Conservation (phyloP, 2,888 invertebrate genomes). For the Euplexia lucipara region DNA sequence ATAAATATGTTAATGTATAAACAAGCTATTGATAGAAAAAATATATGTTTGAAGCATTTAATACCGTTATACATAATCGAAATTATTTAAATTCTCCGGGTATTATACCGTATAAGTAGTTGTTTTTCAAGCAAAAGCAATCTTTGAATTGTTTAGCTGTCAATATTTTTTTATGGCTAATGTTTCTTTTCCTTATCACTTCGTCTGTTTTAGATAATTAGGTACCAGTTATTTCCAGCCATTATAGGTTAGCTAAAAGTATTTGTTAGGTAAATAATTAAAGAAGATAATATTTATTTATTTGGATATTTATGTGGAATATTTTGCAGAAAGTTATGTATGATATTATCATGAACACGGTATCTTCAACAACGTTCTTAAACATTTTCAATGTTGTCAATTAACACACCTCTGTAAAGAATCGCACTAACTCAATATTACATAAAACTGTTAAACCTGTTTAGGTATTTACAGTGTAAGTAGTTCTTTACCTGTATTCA, state of each 20-base stretch:
- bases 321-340: not conserved
- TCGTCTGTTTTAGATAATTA: not conserved
- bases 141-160: not conserved
- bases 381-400: conserved; percentile 2
- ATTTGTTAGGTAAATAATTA: conserved; percentile 7
- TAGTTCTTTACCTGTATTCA: not conserved
- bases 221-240: conserved; percentile 5
- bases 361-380: not conserved
- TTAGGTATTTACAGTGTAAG: not conserved
- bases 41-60: not conserved
- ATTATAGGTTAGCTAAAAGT: not conserved
- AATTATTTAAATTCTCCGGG: conserved; percentile 8
- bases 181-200: not conserved
- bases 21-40: conserved; percentile 7
- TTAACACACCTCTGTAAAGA: conserved; percentile 21
- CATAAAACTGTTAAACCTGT: not conserved
- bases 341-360: not conserved
- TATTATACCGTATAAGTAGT: not conserved
- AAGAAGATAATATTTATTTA: not conserved
- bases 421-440: not conserved
- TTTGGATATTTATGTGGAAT: conserved; percentile 2
- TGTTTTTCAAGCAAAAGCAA: not conserved
- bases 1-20: conserved; percentile 36
- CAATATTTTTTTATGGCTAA: not conserved
- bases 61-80: conserved; percentile 1